These are phyloP conservation scores for Mustela nigripes DNA, from an alignment of 2,113 vertebrate genomes.

Conservation along the genomic window DNA sequence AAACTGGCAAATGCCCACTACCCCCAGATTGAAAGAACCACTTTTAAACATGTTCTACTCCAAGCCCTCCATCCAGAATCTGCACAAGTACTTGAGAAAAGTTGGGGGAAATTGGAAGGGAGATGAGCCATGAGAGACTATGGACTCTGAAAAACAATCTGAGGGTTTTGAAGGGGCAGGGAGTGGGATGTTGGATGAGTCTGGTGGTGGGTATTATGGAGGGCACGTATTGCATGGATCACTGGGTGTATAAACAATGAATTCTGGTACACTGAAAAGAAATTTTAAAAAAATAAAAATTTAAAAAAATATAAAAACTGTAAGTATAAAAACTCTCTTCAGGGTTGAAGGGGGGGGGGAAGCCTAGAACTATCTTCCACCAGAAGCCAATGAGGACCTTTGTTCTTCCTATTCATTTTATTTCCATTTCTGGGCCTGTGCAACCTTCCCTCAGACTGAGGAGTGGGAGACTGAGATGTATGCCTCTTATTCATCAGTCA, in stretches of 20 bases:
- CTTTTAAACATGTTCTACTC: neutral
- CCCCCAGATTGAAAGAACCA: neutral
- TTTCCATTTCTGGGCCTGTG: neutral
- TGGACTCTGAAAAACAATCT: too few relatives aligned
- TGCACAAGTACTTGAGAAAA: neutral
- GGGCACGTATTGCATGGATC: too few relatives aligned
- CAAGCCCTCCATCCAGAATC: neutral
- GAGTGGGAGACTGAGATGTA: neutral
- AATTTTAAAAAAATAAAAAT: too few relatives aligned
- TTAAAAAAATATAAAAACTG: neutral
- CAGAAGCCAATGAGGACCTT: neutral
- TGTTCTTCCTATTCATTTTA: neutral
- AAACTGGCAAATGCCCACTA: neutral
- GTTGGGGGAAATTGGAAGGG: too few relatives aligned
- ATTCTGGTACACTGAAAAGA: too few relatives aligned
- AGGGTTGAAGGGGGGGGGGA: neutral
- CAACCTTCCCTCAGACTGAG: neutral
- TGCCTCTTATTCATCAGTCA: neutral
- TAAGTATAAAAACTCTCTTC: neutral
- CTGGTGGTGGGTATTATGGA: too few relatives aligned
- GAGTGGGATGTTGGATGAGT: too few relatives aligned
- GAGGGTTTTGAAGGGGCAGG: too few relatives aligned
- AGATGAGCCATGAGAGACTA: too few relatives aligned
- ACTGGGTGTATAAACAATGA: too few relatives aligned
- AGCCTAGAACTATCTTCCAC: neutral